Conservation (phyloP, 2,888 invertebrate species). For the Morinoia aosen region DNA sequence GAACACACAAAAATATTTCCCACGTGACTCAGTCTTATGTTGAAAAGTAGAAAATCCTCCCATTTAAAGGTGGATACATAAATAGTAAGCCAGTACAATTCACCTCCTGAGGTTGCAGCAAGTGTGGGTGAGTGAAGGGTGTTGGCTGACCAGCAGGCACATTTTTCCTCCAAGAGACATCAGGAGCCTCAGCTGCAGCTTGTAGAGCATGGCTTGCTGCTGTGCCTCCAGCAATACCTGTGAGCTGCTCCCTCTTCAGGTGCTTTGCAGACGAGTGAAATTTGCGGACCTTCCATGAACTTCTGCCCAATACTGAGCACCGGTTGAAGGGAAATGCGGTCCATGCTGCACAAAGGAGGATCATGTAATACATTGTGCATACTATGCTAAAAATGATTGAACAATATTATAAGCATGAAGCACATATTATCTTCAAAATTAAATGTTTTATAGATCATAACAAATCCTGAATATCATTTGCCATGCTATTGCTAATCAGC, state of each 20-base stretch:
- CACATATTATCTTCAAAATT: not conserved
- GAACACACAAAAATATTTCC: no score
- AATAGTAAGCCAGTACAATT: not conserved
- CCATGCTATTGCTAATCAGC: no score
- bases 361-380: not conserved
- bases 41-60: no score
- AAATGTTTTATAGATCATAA: not conserved
- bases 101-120: constrained; percentile 64
- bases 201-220: not conserved
- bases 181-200: not conserved
- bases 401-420: not conserved
- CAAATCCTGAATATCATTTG: no score
- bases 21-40: no score
- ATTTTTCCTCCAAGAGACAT: not conserved
- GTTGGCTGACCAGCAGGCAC: constrained; percentile 61
- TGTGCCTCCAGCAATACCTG: not conserved
- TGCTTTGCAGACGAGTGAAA: not conserved
- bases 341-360: not conserved
- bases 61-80: not conserved
- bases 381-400: not conserved
- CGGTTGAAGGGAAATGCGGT: not conserved
- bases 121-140: constrained; percentile 65
- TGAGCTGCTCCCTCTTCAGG: not conserved
- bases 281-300: not conserved
- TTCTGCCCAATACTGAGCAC: not conserved